A percentile compares a stretch with the other conserved stretches of the same genome.
These are phyloP conservation scores for Ceramica pisi DNA, from an alignment of 2,888 invertebrate species.

Conservation along the genomic window DNA sequence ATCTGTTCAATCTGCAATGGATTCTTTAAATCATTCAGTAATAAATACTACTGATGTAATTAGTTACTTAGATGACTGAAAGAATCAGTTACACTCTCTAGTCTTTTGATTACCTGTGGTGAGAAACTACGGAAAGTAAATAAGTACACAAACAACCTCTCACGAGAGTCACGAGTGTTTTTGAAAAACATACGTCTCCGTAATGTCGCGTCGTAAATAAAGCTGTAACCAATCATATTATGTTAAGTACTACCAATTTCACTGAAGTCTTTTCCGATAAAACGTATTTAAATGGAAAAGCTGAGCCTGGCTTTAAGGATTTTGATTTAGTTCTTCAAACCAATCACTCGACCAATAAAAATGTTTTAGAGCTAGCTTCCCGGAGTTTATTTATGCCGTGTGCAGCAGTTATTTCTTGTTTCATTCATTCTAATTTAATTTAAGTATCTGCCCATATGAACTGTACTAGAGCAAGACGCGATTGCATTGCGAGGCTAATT, in stretches of 20 bases:
- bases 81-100: neutral
- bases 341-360: constrained; percentile 5
- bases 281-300: constrained; percentile 11
- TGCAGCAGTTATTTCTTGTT: constrained; percentile 18
- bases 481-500: constrained; percentile 55
- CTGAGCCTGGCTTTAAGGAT: neutral
- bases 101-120: neutral
- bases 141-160: constrained; percentile 28
- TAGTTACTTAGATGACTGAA: neutral
- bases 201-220: constrained; percentile 45
- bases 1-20: neutral
- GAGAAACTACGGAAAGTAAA: constrained; percentile 45
- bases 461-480: constrained; percentile 42
- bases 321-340: constrained; percentile 9
- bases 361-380: constrained; percentile 27
- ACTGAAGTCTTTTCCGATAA: constrained; percentile 24
- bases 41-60: neutral
- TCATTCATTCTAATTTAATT: constrained; percentile 40
- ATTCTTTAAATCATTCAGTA: neutral
- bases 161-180: constrained; percentile 40
- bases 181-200: constrained; percentile 32
- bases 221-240: constrained; percentile 47
- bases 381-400: constrained; percentile 12
- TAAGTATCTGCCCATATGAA: constrained; percentile 46
- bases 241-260: constrained; percentile 41